Percentiles rank a stretch among this genome's conserved stretches.
These are phyloP conservation scores for Eonycteris spelaea DNA, from an alignment of 2,113 vertebrate species.

Conservation along the genomic window DNA sequence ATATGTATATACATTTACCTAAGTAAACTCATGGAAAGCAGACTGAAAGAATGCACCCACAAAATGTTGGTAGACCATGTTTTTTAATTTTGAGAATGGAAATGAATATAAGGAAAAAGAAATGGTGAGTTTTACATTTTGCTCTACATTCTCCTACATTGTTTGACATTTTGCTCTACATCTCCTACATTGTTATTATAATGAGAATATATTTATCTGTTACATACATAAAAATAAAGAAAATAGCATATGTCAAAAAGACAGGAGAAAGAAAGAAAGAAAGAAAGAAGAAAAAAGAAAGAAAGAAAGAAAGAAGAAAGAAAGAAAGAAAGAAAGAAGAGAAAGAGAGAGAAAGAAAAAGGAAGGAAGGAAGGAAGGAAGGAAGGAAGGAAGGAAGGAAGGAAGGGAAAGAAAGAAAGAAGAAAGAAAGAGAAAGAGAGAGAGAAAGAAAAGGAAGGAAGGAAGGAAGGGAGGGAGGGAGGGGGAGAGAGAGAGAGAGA, in stretches of 20 bases:
- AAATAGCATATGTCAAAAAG: not conserved
- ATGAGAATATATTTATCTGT: not conserved
- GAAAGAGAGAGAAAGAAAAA: no score
- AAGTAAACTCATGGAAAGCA: not conserved
- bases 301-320: no score
- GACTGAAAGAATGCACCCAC: not conserved
- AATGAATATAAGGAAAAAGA: not conserved
- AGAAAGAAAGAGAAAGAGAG: no score
- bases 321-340: fast-evolving
- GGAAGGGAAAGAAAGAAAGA: no score
- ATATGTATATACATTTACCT: not conserved
- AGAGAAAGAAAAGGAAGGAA: no score
- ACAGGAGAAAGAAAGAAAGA: no score
- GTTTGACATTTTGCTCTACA: not conserved
- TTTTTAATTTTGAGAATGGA: not conserved
- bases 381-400: no score
- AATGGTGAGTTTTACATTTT: not conserved
- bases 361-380: not conserved
- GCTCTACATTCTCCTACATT: not conserved
- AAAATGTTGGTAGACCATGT: not conserved
- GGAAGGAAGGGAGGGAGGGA: no score
- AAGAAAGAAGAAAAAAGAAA: no score
- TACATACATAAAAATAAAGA: not conserved
- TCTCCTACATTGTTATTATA: not conserved
- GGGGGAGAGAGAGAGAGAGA: no score